Conservation (phyloP, 2,888 invertebrate species). For the Eugnorisma glareosa region DNA sequence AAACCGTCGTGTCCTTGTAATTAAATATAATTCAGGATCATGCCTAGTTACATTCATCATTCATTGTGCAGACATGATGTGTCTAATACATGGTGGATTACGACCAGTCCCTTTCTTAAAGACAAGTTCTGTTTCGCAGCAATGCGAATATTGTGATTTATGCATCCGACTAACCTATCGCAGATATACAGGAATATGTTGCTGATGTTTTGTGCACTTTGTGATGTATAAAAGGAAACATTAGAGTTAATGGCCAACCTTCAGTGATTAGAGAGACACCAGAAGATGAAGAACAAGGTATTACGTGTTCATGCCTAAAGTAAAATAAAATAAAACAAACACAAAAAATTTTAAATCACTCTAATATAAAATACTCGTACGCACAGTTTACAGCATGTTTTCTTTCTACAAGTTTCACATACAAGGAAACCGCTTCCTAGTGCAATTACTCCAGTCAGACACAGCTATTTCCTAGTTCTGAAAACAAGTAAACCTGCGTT, state of each 20-base stretch:
- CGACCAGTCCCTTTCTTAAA: no score
- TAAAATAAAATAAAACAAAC: not conserved
- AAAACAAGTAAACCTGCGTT: constrained; percentile 22
- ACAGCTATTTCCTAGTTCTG: constrained; percentile 15
- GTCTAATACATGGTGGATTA: no score
- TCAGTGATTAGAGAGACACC: no score
- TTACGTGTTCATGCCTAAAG: not conserved
- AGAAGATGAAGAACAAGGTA: not conserved
- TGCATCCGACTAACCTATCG: no score
- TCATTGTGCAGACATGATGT: not conserved
- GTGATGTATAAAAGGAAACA: no score
- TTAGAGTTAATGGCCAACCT: no score
- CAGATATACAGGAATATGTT: no score
- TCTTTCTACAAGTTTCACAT: not conserved
- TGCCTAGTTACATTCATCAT: not conserved
- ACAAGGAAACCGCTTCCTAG: not conserved
- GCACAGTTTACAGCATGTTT: not conserved
- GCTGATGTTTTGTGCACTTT: no score
- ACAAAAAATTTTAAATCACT: not conserved
- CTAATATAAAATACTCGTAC: not conserved
- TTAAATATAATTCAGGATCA: no score
- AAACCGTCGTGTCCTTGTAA: not conserved
- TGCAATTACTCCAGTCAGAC: not conserved
- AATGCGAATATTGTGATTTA: no score
- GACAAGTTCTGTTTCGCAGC: not conserved